These are phyloP conservation scores for Nannoperca obscura DNA, from an alignment of 2,797 vertebrate species.

Conservation along the genomic window DNA sequence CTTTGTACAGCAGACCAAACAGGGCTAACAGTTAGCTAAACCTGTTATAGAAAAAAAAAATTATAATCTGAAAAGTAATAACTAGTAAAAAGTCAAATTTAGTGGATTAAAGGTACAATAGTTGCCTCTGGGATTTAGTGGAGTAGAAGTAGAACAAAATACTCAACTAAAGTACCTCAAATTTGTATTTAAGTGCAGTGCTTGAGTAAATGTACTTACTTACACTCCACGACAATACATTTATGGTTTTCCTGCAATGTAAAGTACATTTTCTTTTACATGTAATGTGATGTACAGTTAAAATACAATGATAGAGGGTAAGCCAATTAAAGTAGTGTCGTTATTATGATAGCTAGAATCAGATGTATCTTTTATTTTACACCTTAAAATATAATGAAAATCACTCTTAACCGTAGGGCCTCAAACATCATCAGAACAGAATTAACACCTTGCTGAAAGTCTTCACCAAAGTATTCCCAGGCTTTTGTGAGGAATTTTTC, in stretches of 20 bases:
- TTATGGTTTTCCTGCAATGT: background rate
- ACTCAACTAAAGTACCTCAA: too few relatives aligned
- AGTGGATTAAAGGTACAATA: too few relatives aligned
- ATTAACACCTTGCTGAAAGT: background rate
- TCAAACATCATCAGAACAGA: background rate
- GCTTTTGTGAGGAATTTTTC: background rate
- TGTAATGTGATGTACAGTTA: background rate
- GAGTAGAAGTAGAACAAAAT: too few relatives aligned
- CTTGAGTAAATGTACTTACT: too few relatives aligned
- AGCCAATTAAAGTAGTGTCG: background rate
- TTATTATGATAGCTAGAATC: background rate
- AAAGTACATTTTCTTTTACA: too few relatives aligned
- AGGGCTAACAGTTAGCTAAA: accelerated
- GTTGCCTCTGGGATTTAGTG: too few relatives aligned
- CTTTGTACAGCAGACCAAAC: background rate
- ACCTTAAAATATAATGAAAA: background rate
- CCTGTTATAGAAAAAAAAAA: background rate
- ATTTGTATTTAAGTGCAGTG: too few relatives aligned
- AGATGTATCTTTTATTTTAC: background rate
- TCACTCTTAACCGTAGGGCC: background rate
- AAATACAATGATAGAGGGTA: background rate
- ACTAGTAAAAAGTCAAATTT: too few relatives aligned
- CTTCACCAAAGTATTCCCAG: background rate
- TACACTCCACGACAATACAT: too few relatives aligned
- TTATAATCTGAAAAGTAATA: too few relatives aligned